Evolutionary conservation across 1,140 invertebrate genomes (phyloP).

Genomic region (Drosophila bocki): DNA sequence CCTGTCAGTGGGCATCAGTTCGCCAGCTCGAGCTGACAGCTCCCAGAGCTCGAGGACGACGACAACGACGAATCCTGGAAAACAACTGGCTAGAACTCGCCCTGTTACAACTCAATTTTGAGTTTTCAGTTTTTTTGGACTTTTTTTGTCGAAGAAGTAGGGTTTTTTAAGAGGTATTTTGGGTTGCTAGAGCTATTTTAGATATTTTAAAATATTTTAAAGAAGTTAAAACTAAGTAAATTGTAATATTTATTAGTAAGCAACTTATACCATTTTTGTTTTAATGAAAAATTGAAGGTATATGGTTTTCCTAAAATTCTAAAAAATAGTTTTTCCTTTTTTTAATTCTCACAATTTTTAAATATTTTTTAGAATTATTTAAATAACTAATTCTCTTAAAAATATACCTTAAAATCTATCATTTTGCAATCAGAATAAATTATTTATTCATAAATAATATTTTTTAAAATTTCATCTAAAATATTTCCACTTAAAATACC

Average conservation of each 20-base stretch:
- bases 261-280: background rate
- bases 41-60: constrained; percentile 22
- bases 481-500: too few relatives aligned
- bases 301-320: background rate
- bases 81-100: constrained; percentile 36
- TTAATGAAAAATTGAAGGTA: background rate
- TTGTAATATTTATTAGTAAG: background rate
- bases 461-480: background rate
- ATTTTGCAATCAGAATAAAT: background rate
- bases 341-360: background rate
- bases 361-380: background rate
- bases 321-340: background rate
- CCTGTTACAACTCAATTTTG: constrained; percentile 82
- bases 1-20: constrained; percentile 77
- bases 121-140: constrained; percentile 60
- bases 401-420: background rate
- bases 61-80: constrained; percentile 27
- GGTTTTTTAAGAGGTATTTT: constrained; percentile 5
- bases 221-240: background rate
- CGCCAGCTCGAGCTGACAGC: constrained; percentile 78
- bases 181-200: background rate
- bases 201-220: background rate
- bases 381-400: background rate
- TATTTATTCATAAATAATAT: background rate
- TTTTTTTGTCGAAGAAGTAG: too few relatives aligned